phyloP scores from a whole-genome alignment of 1,140 invertebrate genomes.

The Drosophila nigromelanica region DNA sequence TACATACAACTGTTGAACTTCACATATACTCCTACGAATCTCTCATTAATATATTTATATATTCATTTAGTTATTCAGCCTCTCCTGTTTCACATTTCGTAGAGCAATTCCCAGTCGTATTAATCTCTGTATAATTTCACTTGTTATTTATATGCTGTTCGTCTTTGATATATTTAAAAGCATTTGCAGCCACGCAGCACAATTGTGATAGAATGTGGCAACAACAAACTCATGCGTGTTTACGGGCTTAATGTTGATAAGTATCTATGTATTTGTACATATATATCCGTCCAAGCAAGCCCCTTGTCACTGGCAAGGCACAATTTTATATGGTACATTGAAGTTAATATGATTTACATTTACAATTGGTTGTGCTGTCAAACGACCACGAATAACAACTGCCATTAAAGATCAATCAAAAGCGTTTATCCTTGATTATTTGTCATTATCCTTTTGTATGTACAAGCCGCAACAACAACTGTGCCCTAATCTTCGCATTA shows the following conservation, averaged over 20 bases:
- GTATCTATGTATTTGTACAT: slow-evolving; percentile 22
- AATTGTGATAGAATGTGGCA: slow-evolving; percentile 60
- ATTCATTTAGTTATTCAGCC: background rate
- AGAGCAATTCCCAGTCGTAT: slow-evolving; percentile 23
- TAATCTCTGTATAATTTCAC: slow-evolving; percentile 4
- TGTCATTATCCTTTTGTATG: slow-evolving; percentile 80
- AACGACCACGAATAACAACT: slow-evolving; percentile 49
- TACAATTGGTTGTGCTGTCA: slow-evolving; percentile 74
- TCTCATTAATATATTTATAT: no score
- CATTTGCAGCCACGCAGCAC: slow-evolving; percentile 63
- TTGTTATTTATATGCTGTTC: slow-evolving; percentile 59
- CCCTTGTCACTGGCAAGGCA: slow-evolving; percentile 13
- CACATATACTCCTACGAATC: no score
- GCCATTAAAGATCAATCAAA: slow-evolving; percentile 84
- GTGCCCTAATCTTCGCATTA: slow-evolving; percentile 53
- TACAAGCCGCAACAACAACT: slow-evolving; percentile 51
- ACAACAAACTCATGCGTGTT: slow-evolving; percentile 37
- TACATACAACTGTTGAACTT: no score
- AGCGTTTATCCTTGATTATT: slow-evolving; percentile 83
- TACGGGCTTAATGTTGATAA: slow-evolving; percentile 44
- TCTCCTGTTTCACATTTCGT: background rate
- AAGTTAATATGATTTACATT: slow-evolving; percentile 82
- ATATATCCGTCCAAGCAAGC: slow-evolving; percentile 22
- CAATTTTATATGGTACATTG: slow-evolving; percentile 73
- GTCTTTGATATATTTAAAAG: slow-evolving; percentile 76